Base-by-base conservation (phyloP, 2,113 vertebrate genomes). In the Athene cunicularia region DNA sequence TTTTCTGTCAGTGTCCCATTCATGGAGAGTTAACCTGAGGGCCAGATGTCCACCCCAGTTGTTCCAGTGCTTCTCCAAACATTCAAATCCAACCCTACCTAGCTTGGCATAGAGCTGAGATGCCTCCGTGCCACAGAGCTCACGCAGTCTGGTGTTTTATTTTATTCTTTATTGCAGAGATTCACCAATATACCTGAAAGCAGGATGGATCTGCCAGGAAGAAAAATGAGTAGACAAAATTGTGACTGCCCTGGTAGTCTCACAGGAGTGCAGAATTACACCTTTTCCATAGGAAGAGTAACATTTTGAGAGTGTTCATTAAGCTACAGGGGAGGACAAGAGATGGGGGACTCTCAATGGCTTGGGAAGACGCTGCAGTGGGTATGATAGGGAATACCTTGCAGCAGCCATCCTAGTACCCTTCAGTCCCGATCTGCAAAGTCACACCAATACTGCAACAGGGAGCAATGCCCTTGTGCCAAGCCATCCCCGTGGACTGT, bases 1-100 rank as follows among this genome's bases (percentile, higher is more conserved):
- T 64, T 43, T 49, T n/a, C 24, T 5, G 2, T 49, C 35, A 2
- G n/a, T 1, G 1, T 22, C 30, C 37, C 12, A 1, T 15, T 52
- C 28, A 10, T 0, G 2, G 56, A 19, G 18, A 55, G 24, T 28
- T 18, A 18, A 24, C 28, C 23, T 3, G 16, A n/a, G 27, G 12
- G 35, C 30, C 20, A 81, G 6, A 92, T 80, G 24, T 24, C 39
- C 67, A 35, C 14, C 12, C 23, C 23, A 14, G 12, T 5, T 35
- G n/a, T 35, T 35, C 66, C 45, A 19, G n/a, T 8, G 17, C 59
- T 73, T 21, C 84, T 45, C 41, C 58, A 21, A 8, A 11, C 12
- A 7, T 30, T 7, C 6, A 2, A 2, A 4, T 30, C n/a, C 45
- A 15, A 21, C 35, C 30, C 53, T 22, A 4, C 17, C 26, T 33